A percentile compares a stretch with the other conserved stretches of the same genome.
These are phyloP conservation scores for Lasioglossum zephyrum DNA, from an alignment of 2,888 invertebrate genomes.

Conservation along the genomic window DNA sequence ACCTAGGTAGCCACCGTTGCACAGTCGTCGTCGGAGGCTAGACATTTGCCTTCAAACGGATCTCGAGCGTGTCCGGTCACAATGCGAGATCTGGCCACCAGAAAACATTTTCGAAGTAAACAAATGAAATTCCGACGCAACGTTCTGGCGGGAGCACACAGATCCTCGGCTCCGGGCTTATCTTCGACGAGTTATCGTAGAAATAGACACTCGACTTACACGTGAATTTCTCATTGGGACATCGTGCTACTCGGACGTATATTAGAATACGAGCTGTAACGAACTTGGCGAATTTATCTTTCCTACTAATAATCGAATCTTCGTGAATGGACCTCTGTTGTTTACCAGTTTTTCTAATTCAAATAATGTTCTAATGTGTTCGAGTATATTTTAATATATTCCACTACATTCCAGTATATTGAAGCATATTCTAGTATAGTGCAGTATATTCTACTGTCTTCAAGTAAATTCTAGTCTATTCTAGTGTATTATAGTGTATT, in stretches of 20 bases:
- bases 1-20: too few species aligned
- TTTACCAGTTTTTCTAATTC: background rate
- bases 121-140: constrained; percentile 3
- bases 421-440: too few species aligned
- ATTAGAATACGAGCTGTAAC: background rate
- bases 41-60: background rate
- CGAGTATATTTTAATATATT: too few species aligned
- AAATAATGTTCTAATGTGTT: background rate
- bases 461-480: too few species aligned
- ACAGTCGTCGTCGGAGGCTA: too few species aligned
- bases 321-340: background rate
- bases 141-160: background rate
- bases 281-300: background rate
- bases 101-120: background rate
- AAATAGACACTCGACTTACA: background rate
- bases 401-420: too few species aligned
- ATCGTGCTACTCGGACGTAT: background rate
- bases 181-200: constrained; percentile 5
- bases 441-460: too few species aligned
- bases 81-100: background rate
- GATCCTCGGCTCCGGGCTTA: constrained; percentile 1
- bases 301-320: background rate
- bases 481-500: background rate
- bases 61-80: background rate
- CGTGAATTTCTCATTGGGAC: constrained; percentile 11